Percentiles rank a stretch among this genome's conserved stretches.
These are phyloP conservation scores for Percopsis omiscomaycus DNA, from an alignment of 2,797 vertebrate species.

Conservation along the genomic window DNA sequence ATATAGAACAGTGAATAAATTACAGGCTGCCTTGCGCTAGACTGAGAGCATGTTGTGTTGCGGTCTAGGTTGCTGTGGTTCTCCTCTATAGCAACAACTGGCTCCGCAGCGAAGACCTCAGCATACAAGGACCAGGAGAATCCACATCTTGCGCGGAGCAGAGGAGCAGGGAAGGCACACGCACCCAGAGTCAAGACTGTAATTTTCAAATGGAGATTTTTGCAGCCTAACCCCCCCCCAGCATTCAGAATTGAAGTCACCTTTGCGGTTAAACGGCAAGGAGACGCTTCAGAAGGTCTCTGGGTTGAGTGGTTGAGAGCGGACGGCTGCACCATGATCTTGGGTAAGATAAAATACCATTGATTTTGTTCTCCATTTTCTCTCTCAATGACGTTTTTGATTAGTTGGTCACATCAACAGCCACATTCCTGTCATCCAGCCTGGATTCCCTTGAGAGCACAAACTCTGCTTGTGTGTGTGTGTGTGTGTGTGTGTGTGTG, in stretches of 20 bases:
- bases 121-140: constrained; percentile 34
- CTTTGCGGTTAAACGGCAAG: constrained; percentile 30
- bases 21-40: constrained; percentile 58
- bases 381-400: constrained; percentile 24
- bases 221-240: too few relatives aligned
- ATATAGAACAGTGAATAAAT: constrained; percentile 69
- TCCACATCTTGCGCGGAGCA: constrained; percentile 34
- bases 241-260: constrained; percentile 33
- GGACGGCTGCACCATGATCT: constrained; percentile 71
- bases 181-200: constrained; percentile 50
- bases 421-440: constrained; percentile 11
- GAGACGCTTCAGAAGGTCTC: constrained; percentile 38
- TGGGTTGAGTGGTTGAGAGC: constrained; percentile 53
- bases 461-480: constrained; percentile 32
- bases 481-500: not conserved
- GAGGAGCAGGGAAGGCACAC: constrained; percentile 8
- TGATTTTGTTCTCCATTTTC: constrained; percentile 18
- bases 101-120: constrained; percentile 23
- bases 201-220: constrained; percentile 42
- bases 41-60: constrained; percentile 49
- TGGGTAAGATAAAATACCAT: constrained; percentile 63
- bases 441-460: constrained; percentile 13
- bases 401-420: constrained; percentile 8
- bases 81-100: constrained; percentile 54
- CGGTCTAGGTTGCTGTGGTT: constrained; percentile 38